Conservation (phyloP, 1,140 invertebrate genomes). For the Sitodiplosis mosellana region DNA sequence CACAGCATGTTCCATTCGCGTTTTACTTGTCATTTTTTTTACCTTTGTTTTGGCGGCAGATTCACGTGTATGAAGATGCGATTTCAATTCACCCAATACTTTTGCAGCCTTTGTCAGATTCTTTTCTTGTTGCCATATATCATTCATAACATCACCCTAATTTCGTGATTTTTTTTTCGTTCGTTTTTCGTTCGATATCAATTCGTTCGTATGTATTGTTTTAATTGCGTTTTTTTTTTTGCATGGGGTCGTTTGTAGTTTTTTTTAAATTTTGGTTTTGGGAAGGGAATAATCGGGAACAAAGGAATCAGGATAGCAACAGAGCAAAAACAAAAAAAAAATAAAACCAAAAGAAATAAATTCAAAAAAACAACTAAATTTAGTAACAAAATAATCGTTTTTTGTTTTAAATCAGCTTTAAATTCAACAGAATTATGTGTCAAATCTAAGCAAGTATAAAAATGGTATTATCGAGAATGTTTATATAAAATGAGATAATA, state of each 20-base stretch:
- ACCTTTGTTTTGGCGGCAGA: constrained; percentile 26
- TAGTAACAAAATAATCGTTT: not conserved
- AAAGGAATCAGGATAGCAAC: not conserved
- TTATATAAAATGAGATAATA: too few species aligned
- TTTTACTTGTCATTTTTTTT: constrained; percentile 8
- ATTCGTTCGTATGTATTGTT: not conserved
- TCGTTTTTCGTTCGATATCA: not conserved
- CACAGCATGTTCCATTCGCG: constrained; percentile 3
- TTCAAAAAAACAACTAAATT: not conserved
- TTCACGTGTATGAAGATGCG: constrained; percentile 25
- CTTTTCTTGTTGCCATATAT: constrained; percentile 28
- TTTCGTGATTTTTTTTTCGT: constrained; percentile 1
- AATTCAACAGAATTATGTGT: not conserved
- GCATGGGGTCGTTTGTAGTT: not conserved
- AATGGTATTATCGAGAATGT: too few species aligned
- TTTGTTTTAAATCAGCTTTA: not conserved
- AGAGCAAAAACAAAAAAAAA: not conserved
- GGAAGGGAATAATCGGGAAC: not conserved
- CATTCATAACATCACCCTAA: constrained; percentile 25
- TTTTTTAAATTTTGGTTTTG: too few species aligned
- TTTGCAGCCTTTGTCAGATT: constrained; percentile 27
- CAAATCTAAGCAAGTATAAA: not conserved
- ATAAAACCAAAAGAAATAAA: not conserved
- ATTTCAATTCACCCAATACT: constrained; percentile 26
- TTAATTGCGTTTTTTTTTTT: not conserved